Conservation (phyloP, 1,140 invertebrate species). For the Pseudobourletiella spinata region DNA sequence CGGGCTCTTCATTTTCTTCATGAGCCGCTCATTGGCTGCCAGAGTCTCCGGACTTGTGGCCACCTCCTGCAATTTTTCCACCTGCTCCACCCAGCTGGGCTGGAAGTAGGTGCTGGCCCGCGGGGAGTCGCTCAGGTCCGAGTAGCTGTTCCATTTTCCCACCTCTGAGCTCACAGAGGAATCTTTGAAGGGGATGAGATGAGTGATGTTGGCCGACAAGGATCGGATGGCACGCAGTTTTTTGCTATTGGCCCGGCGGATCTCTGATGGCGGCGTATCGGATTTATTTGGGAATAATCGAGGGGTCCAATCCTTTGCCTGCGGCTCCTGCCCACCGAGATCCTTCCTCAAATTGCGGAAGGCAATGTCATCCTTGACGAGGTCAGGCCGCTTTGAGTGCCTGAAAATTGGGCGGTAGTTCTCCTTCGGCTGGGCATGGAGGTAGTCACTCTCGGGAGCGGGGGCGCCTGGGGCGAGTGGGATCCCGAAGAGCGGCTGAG, state of each 20-base stretch:
- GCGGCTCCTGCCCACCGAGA: constrained; percentile 32
- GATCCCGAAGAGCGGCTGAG: constrained; percentile 81
- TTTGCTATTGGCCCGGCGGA: constrained; percentile 47
- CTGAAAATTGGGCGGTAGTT: constrained; percentile 52
- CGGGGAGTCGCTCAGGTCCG: constrained; percentile 33
- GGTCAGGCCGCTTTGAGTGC: constrained; percentile 61
- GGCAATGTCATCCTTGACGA: constrained; percentile 77
- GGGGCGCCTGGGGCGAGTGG: constrained; percentile 67
- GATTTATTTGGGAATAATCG: constrained; percentile 23
- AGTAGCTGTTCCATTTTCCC: constrained; percentile 40
- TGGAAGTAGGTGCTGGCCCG: constrained; percentile 13
- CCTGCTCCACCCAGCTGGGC: constrained; percentile 36
- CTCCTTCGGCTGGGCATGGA: constrained; percentile 59
- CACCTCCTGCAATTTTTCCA: constrained; percentile 25
- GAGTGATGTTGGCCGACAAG: constrained; percentile 68
- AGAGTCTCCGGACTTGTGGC: background rate
- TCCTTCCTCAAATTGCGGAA: constrained; percentile 75
- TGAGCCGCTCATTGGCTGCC: background rate
- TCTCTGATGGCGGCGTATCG: background rate
- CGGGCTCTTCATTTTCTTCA: background rate
- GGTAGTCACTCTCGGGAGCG: constrained; percentile 67
- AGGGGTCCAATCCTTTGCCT: constrained; percentile 41
- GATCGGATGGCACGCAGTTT: constrained; percentile 62
- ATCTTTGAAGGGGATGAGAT: constrained; percentile 46
- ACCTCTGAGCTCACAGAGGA: constrained; percentile 30